These are phyloP conservation scores for Ochotona princeps DNA, from an alignment of 2,113 vertebrate species.

Conservation along the genomic window DNA sequence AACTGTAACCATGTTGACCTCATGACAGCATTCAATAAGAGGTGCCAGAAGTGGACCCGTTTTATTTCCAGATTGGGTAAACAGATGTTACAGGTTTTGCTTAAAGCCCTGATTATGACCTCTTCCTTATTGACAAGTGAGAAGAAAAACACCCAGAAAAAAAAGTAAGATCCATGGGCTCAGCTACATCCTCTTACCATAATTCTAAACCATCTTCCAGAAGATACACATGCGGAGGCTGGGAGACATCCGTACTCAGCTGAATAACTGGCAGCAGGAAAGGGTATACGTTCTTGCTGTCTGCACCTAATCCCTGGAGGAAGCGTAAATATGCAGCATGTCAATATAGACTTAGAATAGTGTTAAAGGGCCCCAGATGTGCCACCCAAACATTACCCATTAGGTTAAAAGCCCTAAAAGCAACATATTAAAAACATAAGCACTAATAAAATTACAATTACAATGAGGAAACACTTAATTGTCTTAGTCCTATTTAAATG, in stretches of 20 bases:
- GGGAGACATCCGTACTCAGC: constrained; percentile 97
- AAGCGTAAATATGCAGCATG: constrained; percentile 58
- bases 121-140: neutral
- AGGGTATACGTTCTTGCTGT: constrained; percentile 97
- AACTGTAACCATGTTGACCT: neutral
- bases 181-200: constrained; percentile 89
- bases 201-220: constrained; percentile 98
- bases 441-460: constrained; percentile 45
- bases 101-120: neutral
- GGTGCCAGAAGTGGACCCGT: neutral
- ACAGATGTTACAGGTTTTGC: neutral
- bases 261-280: constrained; percentile 99
- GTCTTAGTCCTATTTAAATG: neutral
- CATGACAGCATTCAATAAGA: neutral
- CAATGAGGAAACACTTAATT: constrained; percentile 24
- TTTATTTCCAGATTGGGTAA: neutral
- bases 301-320: constrained; percentile 94
- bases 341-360: constrained; percentile 58
- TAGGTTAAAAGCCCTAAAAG: constrained; percentile 45
- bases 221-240: constrained; percentile 98
- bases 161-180: constrained; percentile 28
- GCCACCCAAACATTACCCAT: constrained; percentile 47
- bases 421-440: constrained; percentile 56
- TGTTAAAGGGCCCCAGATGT: neutral
- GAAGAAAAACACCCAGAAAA: neutral